phyloP scores from a whole-genome alignment of 2,888 invertebrate species.

The Bombylius major region DNA sequence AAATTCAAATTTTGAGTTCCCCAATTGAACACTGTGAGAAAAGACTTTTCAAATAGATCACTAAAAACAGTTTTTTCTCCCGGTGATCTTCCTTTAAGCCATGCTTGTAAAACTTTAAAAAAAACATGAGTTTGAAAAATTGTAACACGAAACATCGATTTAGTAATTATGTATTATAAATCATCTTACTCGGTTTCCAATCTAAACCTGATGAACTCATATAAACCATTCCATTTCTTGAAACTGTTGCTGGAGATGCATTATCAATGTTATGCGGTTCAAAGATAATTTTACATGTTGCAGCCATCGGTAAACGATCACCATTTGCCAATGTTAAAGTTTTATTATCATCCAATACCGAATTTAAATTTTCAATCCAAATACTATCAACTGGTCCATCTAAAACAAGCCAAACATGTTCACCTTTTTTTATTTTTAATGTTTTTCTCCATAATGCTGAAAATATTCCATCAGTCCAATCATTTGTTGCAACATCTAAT shows the following conservation, averaged over 20 bases:
- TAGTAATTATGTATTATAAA: not conserved
- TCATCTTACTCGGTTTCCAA: slow-evolving; percentile 64
- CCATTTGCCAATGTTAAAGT: slow-evolving; percentile 91
- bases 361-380: slow-evolving; percentile 97
- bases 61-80: slow-evolving; percentile 54
- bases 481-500: slow-evolving; percentile 91
- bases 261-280: slow-evolving; percentile 97
- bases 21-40: slow-evolving; percentile 63
- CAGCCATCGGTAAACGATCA: slow-evolving; percentile 87
- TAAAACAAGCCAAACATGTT: slow-evolving; percentile 85
- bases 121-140: not conserved
- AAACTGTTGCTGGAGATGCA: slow-evolving; percentile 94
- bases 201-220: slow-evolving; percentile 94
- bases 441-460: slow-evolving; percentile 94
- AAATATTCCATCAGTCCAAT: slow-evolving; percentile 98
- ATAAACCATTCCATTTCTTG: slow-evolving; percentile 86
- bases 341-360: slow-evolving; percentile 92
- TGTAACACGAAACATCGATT: not conserved
- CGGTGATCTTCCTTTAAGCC: slow-evolving; percentile 57
- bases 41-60: slow-evolving; percentile 62
- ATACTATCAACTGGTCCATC: slow-evolving; percentile 96
- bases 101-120: slow-evolving; percentile 56
- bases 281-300: slow-evolving; percentile 89
- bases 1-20: slow-evolving; percentile 70
- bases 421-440: slow-evolving; percentile 72